Evolutionary conservation across 2,797 vertebrate species (phyloP), one percentile per base, ranked within the genome.

Genomic region (Melanotaenia pygmaea): DNA sequence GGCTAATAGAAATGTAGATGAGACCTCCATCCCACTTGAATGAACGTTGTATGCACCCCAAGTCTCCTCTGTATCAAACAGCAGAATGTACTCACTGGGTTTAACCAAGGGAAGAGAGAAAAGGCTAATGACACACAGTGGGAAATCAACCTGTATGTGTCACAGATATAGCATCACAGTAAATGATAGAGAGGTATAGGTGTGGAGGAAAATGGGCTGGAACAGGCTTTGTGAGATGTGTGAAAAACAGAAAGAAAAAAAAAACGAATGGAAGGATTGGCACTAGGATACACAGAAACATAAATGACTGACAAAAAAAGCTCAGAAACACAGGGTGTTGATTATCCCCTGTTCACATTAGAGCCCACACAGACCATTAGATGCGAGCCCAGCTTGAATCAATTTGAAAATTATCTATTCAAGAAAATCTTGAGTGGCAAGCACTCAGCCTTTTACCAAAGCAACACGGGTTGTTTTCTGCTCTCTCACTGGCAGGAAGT

Each of bases 71-170:
- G 61, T 79, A 76, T 86, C 68, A 34, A 67, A 80, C 74, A 73
- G 74, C 50, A 37, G 62, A 71, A 81, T 84, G 76, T 47, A 51
- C 80, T 89, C 69, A 35, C 71, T 45, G 77, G 80, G 77, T 88
- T 86, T 84, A 83, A 87, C 77, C 84, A 77, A 68, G 78, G 89
- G 80, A 74, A 83, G 77, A 71, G 74, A 81, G 86, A 68, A 88
- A 89, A 93, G 92, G 93, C 94, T 93, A 93, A 93, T 92, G 91
- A 91, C 74, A 71, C 90, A 89, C 90, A 89, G 87, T 90, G 91
- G 91, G 92, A 93, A 93, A 92, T 94, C 91, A 93, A 80, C 72
- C 80, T 87, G 79, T 75, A 76, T 83, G 78, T 76, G 82, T 84
- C 84, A 81, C 73, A 80, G 67, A 76, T 43, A 70, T 37, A 70